These are phyloP conservation scores for Pseudomyrmex pallidus DNA, from an alignment of 1,140 invertebrate species.

Conservation along the genomic window DNA sequence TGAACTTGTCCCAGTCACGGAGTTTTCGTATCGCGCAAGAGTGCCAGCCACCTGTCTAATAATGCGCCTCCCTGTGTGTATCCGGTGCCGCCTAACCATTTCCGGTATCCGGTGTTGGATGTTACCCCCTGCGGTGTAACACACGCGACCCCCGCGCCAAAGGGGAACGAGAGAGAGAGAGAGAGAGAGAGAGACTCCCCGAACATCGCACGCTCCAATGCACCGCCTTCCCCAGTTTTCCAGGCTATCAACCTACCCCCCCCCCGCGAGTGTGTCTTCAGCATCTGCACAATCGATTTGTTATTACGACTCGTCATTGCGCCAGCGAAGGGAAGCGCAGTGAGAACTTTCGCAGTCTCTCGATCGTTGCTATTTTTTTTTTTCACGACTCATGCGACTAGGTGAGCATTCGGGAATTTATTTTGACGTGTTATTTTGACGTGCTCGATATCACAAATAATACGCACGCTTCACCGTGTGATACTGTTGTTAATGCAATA, in stretches of 20 bases:
- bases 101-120: conserved; percentile 64
- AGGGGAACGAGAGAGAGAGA: conserved; percentile 40
- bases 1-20: conserved; percentile 25
- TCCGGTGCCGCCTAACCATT: conserved; percentile 62
- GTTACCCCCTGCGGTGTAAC: conserved; percentile 67
- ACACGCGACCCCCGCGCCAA: conserved; percentile 31
- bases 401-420: too few species aligned
- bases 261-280: conserved; percentile 3
- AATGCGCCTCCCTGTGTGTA: conserved; percentile 49
- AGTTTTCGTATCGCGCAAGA: not conserved
- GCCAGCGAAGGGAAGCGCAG: conserved; percentile 13
- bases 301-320: conserved; percentile 53
- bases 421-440: too few species aligned
- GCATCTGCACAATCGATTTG: conserved; percentile 42
- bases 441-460: too few species aligned
- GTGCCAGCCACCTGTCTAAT: conserved; percentile 69
- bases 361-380: conserved; percentile 30
- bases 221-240: conserved; percentile 42
- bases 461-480: too few species aligned
- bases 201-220: conserved; percentile 60
- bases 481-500: too few species aligned
- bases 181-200: conserved; percentile 47
- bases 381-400: not conserved
- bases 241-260: not conserved
- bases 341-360: not conserved